Conservation (phyloP, 2,797 vertebrate genomes). For the Ataeniobius toweri region DNA sequence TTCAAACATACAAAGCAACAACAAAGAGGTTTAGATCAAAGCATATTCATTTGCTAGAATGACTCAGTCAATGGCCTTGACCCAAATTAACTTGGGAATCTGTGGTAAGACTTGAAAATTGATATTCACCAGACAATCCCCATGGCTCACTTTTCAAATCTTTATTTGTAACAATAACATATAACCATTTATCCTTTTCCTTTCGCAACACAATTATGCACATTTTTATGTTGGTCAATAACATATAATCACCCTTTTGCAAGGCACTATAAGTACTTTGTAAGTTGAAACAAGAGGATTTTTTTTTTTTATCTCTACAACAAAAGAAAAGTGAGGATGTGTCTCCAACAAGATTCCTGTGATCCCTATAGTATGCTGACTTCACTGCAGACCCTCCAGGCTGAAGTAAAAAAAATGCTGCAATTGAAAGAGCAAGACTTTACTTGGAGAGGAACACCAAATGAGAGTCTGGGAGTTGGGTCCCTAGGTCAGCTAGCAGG, state of each 20-base stretch:
- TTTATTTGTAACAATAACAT: not conserved
- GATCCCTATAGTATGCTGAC: constrained; percentile 50
- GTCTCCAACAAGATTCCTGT: constrained; percentile 57
- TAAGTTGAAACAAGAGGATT: constrained; percentile 47
- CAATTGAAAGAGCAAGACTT: constrained; percentile 78
- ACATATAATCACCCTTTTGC: not conserved
- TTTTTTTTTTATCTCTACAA: constrained; percentile 67
- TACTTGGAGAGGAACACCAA: constrained; percentile 78
- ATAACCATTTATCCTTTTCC: not conserved
- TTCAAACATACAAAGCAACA: not conserved
- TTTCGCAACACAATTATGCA: not conserved
- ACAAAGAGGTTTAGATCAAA: not conserved
- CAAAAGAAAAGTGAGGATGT: constrained; percentile 51
- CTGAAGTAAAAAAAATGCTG: constrained; percentile 49
- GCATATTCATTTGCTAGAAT: no score
- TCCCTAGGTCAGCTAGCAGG: constrained; percentile 82
- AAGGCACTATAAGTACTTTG: constrained; percentile 25
- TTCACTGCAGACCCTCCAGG: constrained; percentile 71
- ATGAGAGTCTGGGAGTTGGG: constrained; percentile 71
- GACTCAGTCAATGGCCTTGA: not conserved
- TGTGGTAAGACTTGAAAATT: no score
- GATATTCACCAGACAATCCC: not conserved
- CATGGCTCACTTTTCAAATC: no score
- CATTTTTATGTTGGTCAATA: not conserved
- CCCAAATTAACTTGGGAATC: not conserved